Percentiles rank a stretch among this genome's conserved stretches.
Evolutionary conservation across 2,888 invertebrate genomes (phyloP).

Genomic region (Lasioglossum lativentre): DNA sequence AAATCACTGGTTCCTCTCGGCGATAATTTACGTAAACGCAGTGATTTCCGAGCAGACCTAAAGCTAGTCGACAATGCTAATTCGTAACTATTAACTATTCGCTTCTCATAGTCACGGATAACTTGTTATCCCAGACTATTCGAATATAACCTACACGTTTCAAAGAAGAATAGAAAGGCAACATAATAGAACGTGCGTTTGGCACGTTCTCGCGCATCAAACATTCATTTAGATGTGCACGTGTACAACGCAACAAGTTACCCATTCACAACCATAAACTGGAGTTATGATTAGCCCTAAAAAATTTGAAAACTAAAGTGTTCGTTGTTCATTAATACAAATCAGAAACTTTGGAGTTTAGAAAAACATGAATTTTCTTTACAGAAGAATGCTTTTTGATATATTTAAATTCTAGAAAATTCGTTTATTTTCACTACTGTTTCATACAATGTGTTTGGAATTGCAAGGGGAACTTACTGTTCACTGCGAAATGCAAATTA

Average conservation of each 20-base stretch:
- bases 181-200: background rate
- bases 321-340: background rate
- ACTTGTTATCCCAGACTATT: background rate
- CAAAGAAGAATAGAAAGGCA: background rate
- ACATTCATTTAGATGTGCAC: background rate
- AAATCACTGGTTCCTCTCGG: slow-evolving; percentile 49
- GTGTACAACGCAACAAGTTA: background rate
- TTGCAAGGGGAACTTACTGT: no score
- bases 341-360: background rate
- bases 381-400: no score
- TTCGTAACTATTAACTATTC: slow-evolving; percentile 41
- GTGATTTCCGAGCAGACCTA: slow-evolving; percentile 26
- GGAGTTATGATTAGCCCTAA: no score
- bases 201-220: background rate
- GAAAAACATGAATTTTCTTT: no score
- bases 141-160: background rate
- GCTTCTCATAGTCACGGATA: background rate
- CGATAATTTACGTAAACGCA: slow-evolving; percentile 38
- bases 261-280: background rate
- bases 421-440: no score
- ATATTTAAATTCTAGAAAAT: no score
- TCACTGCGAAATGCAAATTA: no score
- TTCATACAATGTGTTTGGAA: no score
- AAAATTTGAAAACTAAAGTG: background rate
- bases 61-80: slow-evolving; percentile 16